Evolutionary conservation across 2,797 vertebrate species (phyloP).

Genomic region (Momotus momota): DNA sequence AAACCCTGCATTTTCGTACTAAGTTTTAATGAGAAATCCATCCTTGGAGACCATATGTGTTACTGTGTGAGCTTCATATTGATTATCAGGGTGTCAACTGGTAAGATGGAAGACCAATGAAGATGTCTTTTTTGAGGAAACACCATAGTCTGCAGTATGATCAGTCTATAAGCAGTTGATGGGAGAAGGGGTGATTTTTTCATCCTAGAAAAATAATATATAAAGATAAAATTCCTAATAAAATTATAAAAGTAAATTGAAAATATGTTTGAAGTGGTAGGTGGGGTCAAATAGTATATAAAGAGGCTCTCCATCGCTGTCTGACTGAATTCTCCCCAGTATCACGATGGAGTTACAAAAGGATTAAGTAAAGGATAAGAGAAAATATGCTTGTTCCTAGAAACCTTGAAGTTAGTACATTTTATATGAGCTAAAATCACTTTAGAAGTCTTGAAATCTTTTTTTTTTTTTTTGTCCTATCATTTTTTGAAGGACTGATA

Average conservation of each 20-base stretch:
- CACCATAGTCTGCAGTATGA: background rate
- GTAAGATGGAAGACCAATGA: background rate
- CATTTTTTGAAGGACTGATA: background rate
- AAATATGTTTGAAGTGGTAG: background rate
- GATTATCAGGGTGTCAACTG: background rate
- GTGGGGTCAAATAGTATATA: background rate
- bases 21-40: background rate
- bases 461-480: background rate
- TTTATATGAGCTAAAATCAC: background rate
- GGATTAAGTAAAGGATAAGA: background rate
- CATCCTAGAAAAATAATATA: background rate
- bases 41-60: background rate
- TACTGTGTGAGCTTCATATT: background rate
- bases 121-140: background rate
- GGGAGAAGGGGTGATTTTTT: background rate
- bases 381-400: background rate
- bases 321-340: background rate
- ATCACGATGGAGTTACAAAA: background rate
- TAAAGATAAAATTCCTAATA: background rate
- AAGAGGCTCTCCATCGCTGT: rapidly evolving
- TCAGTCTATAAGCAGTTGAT: rapidly evolving
- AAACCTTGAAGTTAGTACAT: background rate
- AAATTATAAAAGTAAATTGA: background rate
- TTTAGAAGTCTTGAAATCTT: background rate
- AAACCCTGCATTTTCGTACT: background rate